Evolutionary conservation across 2,113 vertebrate genomes (phyloP).

Genomic region (Phylloscopus trochiloides): DNA sequence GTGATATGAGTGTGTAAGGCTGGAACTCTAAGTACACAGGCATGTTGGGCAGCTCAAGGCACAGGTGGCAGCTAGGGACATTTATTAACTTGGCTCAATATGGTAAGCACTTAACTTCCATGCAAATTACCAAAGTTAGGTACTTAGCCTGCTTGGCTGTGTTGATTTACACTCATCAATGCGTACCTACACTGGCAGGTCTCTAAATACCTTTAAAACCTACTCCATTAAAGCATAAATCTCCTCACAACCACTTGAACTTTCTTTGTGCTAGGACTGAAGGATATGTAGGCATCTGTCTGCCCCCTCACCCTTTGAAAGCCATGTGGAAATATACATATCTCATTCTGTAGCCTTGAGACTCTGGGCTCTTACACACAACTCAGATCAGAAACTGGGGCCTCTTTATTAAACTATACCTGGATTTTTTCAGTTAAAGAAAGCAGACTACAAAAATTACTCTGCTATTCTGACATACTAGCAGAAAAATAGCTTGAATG

Average conservation of each 20-base stretch:
- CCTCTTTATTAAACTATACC: neutral
- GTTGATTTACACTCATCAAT: neutral
- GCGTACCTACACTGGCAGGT: neutral
- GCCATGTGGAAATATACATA: neutral
- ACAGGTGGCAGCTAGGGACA: neutral
- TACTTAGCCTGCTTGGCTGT: neutral
- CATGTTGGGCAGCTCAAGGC: neutral
- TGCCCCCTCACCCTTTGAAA: neutral
- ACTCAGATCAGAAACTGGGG: neutral
- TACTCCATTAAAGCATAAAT: neutral
- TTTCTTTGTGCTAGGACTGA: neutral
- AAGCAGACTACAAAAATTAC: neutral
- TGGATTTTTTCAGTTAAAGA: neutral
- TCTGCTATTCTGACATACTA: neutral
- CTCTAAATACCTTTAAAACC: neutral
- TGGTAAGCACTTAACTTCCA: neutral
- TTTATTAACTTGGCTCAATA: neutral
- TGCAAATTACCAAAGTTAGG: neutral
- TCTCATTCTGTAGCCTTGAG: neutral
- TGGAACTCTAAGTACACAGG: neutral
- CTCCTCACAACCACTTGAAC: neutral
- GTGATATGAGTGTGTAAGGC: neutral
- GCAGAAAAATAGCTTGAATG: neutral
- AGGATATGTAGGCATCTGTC: neutral
- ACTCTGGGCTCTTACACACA: neutral